Conservation (phyloP, 2,888 invertebrate genomes). For the Athalia circularis region DNA sequence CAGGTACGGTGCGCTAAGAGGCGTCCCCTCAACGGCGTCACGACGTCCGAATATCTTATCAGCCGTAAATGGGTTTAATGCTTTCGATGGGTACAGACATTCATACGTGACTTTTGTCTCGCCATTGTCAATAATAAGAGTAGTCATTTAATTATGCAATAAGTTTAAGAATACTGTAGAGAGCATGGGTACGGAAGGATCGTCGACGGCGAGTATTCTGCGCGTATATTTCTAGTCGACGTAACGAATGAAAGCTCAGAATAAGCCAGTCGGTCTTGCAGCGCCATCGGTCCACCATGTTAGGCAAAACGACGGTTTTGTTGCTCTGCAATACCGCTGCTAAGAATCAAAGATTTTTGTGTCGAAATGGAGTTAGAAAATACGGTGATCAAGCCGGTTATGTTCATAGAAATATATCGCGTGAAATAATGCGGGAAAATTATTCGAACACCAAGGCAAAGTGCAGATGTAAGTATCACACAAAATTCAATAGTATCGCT, state of each 20-base stretch:
- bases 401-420: constrained; percentile 49
- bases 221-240: constrained; percentile 36
- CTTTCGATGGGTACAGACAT: no score
- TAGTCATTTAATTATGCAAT: constrained; percentile 21
- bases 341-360: constrained; percentile 6
- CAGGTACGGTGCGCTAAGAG: no score
- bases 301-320: constrained; percentile 56
- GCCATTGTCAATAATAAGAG: no score
- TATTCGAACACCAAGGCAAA: constrained; percentile 67
- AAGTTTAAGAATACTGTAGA: constrained; percentile 8
- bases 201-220: constrained; percentile 14
- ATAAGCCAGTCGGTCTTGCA: constrained; percentile 42
- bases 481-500: not conserved
- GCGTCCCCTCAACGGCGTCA: no score
- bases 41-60: no score
- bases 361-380: constrained; percentile 20
- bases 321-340: constrained; percentile 60
- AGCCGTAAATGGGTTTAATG: no score
- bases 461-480: constrained; percentile 69
- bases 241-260: constrained; percentile 38
- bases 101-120: no score
- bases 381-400: not conserved
- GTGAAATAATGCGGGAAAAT: constrained; percentile 65
- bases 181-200: not conserved
- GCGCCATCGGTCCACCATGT: constrained; percentile 47